Evolutionary conservation across 2,888 invertebrate species (phyloP), one percentile per base, ranked within the genome.

Genomic region (Papilio demoleus): DNA sequence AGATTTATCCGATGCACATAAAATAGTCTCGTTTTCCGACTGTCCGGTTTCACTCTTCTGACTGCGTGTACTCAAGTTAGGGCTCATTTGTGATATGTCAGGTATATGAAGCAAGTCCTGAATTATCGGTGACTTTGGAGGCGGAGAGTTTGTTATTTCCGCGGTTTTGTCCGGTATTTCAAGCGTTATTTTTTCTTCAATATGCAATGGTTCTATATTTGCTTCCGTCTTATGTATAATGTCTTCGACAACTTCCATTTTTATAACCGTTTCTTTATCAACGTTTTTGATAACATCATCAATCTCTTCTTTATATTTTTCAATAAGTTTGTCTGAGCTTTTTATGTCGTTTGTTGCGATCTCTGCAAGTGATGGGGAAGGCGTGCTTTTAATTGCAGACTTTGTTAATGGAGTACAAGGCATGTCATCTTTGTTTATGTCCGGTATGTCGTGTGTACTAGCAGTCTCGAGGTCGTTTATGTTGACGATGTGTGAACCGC

Each of bases 401-500:
- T 79, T 76, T 11, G 77, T 75, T 14, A 59, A 27, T n/a, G 63
- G 11, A 22, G 71, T 73, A 24, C 75, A 71, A 72, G 80, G 79
- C 63, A 77, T 78, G 68, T 82, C 81, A 71, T 87, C 85, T 72
- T 81, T 82, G 70, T 81, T 84, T 73, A 88, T 78, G 70, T 90
- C 88, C 67, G 81, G 77, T 68, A 86, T 75, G 70, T 81, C 87
- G 74, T 87, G 87, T 75, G 81, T 83, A 75, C 85, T 87, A 71
- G 81, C 82, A 70, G 81, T 88, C 75, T 88, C 88, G 81, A 93
- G 87, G 83, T 93, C 92, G 75, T 93, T 93, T 76, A 93, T 93
- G 83, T 92, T 88, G 82, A 92, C 88, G 70, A 93, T 93, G 72
- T 93, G 93, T 36, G 93, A 92, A 72, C 90, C 93, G 72, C 92